A percentile compares a stretch with the other conserved stretches of the same genome.
Conservation (phyloP, 2,888 invertebrate genomes). For the Eurytoma californica region DNA sequence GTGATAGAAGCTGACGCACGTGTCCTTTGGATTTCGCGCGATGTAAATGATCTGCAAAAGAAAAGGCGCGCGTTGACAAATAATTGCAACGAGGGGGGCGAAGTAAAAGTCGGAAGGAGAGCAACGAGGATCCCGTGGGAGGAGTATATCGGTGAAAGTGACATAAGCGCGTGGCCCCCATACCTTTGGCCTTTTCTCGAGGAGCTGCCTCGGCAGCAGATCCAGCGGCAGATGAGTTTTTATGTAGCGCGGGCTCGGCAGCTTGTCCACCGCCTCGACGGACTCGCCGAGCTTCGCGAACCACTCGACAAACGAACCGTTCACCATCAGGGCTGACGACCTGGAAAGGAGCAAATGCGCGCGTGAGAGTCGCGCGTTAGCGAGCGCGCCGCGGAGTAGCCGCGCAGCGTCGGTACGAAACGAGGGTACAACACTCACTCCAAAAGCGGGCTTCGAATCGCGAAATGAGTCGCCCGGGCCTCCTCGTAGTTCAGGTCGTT, state of each 20-base stretch:
- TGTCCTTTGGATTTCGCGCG: slow-evolving; percentile 92
- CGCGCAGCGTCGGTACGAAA: not conserved
- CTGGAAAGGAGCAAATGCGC: slow-evolving; percentile 58
- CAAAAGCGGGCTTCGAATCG: slow-evolving; percentile 77
- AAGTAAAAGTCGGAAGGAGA: not conserved
- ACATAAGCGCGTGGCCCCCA: not conserved
- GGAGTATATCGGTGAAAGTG: slow-evolving; percentile 40
- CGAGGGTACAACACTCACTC: slow-evolving; percentile 63
- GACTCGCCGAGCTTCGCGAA: slow-evolving; percentile 80
- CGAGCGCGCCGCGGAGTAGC: not conserved
- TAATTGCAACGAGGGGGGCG: not conserved
- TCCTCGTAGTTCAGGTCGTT: slow-evolving; percentile 87
- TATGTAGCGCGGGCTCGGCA: slow-evolving; percentile 84
- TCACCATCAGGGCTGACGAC: slow-evolving; percentile 68
- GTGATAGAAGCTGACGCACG: slow-evolving; percentile 91
- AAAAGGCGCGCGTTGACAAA: not conserved
- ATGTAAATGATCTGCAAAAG: slow-evolving; percentile 86
- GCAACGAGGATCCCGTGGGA: not conserved
- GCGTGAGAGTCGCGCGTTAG: not conserved
- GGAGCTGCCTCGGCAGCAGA: slow-evolving; percentile 79
- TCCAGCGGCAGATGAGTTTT: slow-evolving; percentile 86
- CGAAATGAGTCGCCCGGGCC: slow-evolving; percentile 80
- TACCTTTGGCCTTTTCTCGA: slow-evolving; percentile 84
- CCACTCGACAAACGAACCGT: slow-evolving; percentile 66
- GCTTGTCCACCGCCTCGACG: slow-evolving; percentile 82